Base-by-base conservation (phyloP, 1,140 invertebrate genomes). In the Leptestheria dahalacensis region DNA sequence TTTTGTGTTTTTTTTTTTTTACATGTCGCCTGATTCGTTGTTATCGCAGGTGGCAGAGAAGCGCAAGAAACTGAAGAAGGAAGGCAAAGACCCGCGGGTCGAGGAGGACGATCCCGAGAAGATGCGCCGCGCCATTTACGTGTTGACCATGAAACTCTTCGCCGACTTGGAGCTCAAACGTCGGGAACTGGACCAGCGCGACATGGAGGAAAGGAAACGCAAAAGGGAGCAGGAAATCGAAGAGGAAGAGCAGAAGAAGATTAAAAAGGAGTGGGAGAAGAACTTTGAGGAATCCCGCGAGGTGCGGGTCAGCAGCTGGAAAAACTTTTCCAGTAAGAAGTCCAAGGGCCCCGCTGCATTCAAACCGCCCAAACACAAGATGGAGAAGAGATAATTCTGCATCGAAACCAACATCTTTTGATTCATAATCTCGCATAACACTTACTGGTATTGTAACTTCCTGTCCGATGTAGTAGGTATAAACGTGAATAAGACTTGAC, bases 111-210 rank as follows among this genome's bases (percentile, higher is more conserved):
- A 95, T 71, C 84, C 88, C 46, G 81, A 79, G 48, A 90, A 93
- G 71, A 57, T 29, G 0, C 91, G 89, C 74, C 91, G 95, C 77
- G 84, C 93, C 20, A 80, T 97, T 20, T 95, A 95, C 78, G 91
- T 97, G 11, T 87, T 96, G 80, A 96, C 92, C 2, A 97, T 96
- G 88, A 97, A 97, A 80, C 74, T 97, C 28, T 98, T 97, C 80
- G 95, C 94, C 54, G 94, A 98, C 72, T 86, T 97, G 80, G 94
- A 91, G 74, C 75, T 89, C 61, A 85, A 91, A 77, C 76, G 84
- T 60, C 68, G 88, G 66, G 84, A 90, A 66, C 72, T 88, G 47
- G 90, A 91, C 66, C 82, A 83, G 18, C 79, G 91, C 65, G 91
- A 94, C 66, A 87, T 90, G 72, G 91, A 97, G 70, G 92, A 97